Evolutionary conservation across 2,888 invertebrate genomes (phyloP).

Genomic region (Toxonevra muliebris): DNA sequence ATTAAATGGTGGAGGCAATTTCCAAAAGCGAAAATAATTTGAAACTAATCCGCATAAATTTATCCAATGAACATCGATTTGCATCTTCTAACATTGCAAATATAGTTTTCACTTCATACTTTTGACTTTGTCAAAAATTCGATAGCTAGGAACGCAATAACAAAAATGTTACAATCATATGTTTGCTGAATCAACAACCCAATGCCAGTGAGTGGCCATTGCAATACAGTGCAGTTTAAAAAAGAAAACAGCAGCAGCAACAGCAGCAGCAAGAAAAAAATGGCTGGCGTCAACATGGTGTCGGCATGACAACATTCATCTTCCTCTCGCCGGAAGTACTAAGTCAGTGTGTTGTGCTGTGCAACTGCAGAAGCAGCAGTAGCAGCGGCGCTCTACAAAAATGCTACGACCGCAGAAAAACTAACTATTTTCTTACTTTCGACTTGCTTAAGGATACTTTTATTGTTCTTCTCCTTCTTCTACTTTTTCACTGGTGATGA

Average conservation of each 20-base stretch:
- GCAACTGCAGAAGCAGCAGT: slow-evolving; percentile 17
- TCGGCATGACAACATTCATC: slow-evolving; percentile 60
- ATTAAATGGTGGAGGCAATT: too few species aligned
- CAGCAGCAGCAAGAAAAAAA: not conserved
- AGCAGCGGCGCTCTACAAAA: slow-evolving; percentile 12
- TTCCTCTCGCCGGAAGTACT: slow-evolving; percentile 60
- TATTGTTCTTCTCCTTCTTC: slow-evolving; percentile 8
- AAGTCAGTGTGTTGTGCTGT: slow-evolving; percentile 42
- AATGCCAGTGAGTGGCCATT: not conserved
- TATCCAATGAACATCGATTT: too few species aligned
- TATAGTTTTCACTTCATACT: too few species aligned
- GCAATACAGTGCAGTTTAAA: not conserved
- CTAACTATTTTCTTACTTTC: not conserved
- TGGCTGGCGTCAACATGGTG: slow-evolving; percentile 59
- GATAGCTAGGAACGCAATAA: too few species aligned
- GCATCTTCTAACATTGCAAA: too few species aligned
- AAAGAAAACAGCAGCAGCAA: not conserved
- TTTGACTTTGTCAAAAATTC: too few species aligned
- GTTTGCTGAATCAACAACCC: not conserved
- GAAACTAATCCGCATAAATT: too few species aligned
- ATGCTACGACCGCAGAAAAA: slow-evolving; percentile 1
- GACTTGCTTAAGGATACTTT: not conserved
- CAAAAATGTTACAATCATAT: not conserved
- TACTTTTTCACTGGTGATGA: slow-evolving; percentile 35
- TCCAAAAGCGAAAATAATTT: too few species aligned